phyloP scores from a whole-genome alignment of 2,888 invertebrate genomes.

The Leptopterna dolabrata region DNA sequence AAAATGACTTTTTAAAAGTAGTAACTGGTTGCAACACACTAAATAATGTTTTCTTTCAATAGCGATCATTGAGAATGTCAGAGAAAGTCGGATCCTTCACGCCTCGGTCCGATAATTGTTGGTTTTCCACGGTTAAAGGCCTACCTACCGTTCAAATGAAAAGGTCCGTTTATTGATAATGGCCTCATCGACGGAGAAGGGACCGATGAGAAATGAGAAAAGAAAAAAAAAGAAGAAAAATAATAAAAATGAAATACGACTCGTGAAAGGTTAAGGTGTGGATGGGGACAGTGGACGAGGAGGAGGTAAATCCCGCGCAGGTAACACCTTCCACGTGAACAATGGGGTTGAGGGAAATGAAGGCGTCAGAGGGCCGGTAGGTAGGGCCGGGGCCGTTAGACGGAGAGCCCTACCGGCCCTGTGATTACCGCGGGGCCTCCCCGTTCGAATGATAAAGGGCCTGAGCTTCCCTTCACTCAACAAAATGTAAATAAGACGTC shows the following conservation, averaged over 20 bases:
- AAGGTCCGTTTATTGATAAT: neutral
- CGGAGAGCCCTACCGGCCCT: neutral
- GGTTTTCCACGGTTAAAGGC: neutral
- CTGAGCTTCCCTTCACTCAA: neutral
- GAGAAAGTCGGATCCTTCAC: neutral
- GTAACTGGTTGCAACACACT: neutral
- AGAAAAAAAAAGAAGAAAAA: neutral
- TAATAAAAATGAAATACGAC: neutral
- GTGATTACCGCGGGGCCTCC: neutral
- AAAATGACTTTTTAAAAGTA: neutral
- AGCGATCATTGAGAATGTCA: neutral
- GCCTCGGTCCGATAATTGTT: neutral
- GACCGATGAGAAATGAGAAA: neutral
- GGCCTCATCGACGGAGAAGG: neutral
- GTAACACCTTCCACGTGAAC: neutral
- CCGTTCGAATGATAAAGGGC: neutral
- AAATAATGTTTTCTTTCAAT: neutral
- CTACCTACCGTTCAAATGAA: neutral
- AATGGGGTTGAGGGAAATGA: neutral
- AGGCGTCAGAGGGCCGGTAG: neutral
- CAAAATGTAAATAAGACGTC: constrained; percentile 37
- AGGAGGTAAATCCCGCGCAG: neutral
- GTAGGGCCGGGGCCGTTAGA: too few relatives aligned
- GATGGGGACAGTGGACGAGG: neutral
- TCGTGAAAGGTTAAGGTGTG: constrained; percentile 4